Evolutionary conservation across 2,797 vertebrate genomes (phyloP).

Genomic region (Rhabdomys pumilio): DNA sequence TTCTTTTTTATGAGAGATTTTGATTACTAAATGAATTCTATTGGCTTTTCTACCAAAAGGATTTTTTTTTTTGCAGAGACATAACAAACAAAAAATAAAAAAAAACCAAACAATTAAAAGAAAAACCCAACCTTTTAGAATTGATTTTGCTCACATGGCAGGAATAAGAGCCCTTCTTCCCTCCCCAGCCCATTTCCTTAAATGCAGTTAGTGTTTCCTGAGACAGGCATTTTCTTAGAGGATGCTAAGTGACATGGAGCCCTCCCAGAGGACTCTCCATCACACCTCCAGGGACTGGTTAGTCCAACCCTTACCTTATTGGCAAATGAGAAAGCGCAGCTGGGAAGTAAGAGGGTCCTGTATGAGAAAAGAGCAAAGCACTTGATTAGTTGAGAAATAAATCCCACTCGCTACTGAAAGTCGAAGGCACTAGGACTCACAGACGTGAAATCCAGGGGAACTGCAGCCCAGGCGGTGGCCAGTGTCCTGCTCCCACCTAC

Average conservation of each 20-base stretch:
- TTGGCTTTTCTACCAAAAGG: constrained; percentile 23
- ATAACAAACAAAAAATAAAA: not conserved
- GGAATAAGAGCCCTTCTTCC: not conserved
- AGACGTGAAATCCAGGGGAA: constrained; percentile 59
- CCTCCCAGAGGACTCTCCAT: constrained; percentile 41
- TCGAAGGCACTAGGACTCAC: constrained; percentile 51
- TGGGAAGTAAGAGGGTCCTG: constrained; percentile 80
- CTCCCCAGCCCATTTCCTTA: constrained; percentile 43
- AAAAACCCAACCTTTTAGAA: not conserved
- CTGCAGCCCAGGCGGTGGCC: constrained; percentile 62
- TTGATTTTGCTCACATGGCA: not conserved
- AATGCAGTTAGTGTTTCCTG: constrained; percentile 56
- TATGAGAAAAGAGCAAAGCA: constrained; percentile 78
- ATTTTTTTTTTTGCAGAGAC: constrained; percentile 21
- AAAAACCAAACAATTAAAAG: not conserved
- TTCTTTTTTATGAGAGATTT: constrained; percentile 28
- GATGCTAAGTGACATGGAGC: constrained; percentile 71
- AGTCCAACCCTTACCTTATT: constrained; percentile 87
- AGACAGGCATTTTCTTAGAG: constrained; percentile 73
- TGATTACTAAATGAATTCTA: constrained; percentile 67
- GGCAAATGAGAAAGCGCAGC: constrained; percentile 68
- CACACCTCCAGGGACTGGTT: constrained; percentile 61
- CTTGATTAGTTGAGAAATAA: constrained; percentile 43
- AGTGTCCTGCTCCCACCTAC: constrained; percentile 85
- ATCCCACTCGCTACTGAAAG: constrained; percentile 24